phyloP scores from a whole-genome alignment of 92 coral and sea anemone species.

The Epizoanthus rinbou region DNA sequence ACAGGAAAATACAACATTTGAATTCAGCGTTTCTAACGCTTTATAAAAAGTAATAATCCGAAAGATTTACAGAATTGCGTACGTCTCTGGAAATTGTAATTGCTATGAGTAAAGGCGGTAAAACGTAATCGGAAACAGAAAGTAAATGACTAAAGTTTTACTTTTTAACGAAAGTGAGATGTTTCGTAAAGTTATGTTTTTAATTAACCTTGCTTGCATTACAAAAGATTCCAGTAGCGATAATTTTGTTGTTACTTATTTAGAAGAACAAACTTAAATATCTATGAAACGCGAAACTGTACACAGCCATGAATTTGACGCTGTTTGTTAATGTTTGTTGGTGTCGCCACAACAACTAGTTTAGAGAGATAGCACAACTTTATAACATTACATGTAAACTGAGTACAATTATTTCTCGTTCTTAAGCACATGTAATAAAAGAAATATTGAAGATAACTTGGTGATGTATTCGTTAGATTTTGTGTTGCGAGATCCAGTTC shows the following conservation, averaged over 20 bases:
- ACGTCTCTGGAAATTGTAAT: neutral
- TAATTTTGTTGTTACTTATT: conserved; percentile 42
- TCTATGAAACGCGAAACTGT: conserved; percentile 48
- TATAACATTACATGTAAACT: neutral
- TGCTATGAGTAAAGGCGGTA: neutral
- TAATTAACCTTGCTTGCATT: conserved; percentile 36
- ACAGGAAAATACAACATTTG: neutral
- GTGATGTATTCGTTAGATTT: neutral
- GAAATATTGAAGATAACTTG: neutral
- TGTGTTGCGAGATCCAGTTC: neutral
- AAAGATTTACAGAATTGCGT: neutral
- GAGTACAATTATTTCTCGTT: neutral
- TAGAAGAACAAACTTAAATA: conserved; percentile 42
- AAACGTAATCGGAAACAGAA: neutral
- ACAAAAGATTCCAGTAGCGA: conserved; percentile 46
- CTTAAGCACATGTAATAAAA: conserved; percentile 8
- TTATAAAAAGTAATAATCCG: neutral
- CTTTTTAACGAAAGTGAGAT: neutral
- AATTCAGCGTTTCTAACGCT: neutral
- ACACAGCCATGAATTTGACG: conserved; percentile 7
- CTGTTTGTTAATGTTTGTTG: conserved; percentile 24
- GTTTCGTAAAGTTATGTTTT: conserved; percentile 39
- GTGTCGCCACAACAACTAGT: conserved; percentile 14
- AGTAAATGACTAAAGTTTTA: neutral
- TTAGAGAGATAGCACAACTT: neutral